Conservation (phyloP, 2,113 vertebrate genomes). For the Syngnathoides biaculeatus region DNA sequence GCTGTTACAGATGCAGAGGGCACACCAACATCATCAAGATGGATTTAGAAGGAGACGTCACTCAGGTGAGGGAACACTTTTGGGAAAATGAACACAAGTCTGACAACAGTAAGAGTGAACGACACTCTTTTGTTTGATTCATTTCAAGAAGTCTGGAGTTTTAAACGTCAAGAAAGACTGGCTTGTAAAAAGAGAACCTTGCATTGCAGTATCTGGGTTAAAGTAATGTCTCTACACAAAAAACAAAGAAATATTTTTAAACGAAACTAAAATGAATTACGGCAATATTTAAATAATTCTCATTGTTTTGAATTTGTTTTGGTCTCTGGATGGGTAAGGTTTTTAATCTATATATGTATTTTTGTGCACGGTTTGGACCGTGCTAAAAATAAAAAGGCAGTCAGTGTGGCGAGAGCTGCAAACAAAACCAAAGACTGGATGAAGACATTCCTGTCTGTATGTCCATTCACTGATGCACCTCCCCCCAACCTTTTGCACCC, state of each 20-base stretch:
- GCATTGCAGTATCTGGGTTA: too few relatives aligned
- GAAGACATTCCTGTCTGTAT: constrained; percentile 3
- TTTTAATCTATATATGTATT: background rate
- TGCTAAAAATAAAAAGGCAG: background rate
- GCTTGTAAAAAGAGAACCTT: too few relatives aligned
- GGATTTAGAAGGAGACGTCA: too few relatives aligned
- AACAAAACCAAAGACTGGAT: constrained; percentile 3
- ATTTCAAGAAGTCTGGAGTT: too few relatives aligned
- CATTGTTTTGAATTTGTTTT: background rate
- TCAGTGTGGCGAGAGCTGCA: background rate
- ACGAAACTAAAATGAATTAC: background rate
- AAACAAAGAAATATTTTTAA: background rate
- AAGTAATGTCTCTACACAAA: background rate
- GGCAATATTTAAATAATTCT: background rate
- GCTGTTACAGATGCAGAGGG: too few relatives aligned
- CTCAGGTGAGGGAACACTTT: too few relatives aligned
- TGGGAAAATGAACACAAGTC: too few relatives aligned
- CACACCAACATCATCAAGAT: too few relatives aligned
- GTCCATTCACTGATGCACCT: background rate
- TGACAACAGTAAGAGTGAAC: too few relatives aligned
- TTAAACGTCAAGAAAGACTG: too few relatives aligned
- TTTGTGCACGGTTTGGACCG: background rate
- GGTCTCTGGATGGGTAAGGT: background rate
- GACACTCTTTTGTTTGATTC: too few relatives aligned
- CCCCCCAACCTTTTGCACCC: background rate